Conservation (phyloP, 2,113 vertebrate genomes). For the Siphamia tubifer region DNA sequence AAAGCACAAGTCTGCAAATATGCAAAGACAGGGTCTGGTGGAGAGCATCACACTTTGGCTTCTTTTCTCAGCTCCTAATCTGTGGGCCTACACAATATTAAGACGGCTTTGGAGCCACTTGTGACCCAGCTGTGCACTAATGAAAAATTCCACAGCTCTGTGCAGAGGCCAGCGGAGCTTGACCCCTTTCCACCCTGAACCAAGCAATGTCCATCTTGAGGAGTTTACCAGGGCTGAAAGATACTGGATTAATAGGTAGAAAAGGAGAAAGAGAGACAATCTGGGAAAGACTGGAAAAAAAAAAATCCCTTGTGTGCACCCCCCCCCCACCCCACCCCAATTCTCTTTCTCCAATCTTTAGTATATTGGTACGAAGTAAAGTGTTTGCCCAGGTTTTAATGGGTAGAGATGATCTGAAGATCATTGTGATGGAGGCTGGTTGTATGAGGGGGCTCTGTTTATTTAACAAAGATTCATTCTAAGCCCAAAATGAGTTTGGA, state of each 20-base stretch:
- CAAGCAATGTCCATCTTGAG: slow-evolving; percentile 85
- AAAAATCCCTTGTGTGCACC: slow-evolving; percentile 76
- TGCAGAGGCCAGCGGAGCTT: slow-evolving; percentile 88
- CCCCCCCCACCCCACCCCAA: slow-evolving; percentile 62
- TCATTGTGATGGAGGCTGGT: slow-evolving; percentile 81
- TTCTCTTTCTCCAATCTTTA: slow-evolving; percentile 75
- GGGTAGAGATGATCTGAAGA: slow-evolving; percentile 91
- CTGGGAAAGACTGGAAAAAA: slow-evolving; percentile 75
- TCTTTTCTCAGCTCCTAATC: slow-evolving; percentile 81
- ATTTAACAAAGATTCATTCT: slow-evolving; percentile 89
- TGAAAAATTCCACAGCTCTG: slow-evolving; percentile 97
- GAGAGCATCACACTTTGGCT: slow-evolving; percentile 85
- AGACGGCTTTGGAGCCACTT: slow-evolving; percentile 92
- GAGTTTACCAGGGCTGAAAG: slow-evolving; percentile 93
- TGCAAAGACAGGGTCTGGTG: slow-evolving; percentile 87
- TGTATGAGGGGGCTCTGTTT: slow-evolving; percentile 84
- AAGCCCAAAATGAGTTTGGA: slow-evolving; percentile 86
- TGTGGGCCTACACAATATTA: slow-evolving; percentile 90
- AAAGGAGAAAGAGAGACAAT: slow-evolving; percentile 81
- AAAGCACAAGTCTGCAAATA: slow-evolving; percentile 90
- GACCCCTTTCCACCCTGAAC: slow-evolving; percentile 75
- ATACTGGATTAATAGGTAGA: slow-evolving; percentile 91
- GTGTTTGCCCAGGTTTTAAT: slow-evolving; percentile 99
- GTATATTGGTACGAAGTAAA: slow-evolving; percentile 87
- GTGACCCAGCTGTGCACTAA: slow-evolving; percentile 98